Conservation (phyloP, 1,140 invertebrate species). For the Diprion similis region DNA sequence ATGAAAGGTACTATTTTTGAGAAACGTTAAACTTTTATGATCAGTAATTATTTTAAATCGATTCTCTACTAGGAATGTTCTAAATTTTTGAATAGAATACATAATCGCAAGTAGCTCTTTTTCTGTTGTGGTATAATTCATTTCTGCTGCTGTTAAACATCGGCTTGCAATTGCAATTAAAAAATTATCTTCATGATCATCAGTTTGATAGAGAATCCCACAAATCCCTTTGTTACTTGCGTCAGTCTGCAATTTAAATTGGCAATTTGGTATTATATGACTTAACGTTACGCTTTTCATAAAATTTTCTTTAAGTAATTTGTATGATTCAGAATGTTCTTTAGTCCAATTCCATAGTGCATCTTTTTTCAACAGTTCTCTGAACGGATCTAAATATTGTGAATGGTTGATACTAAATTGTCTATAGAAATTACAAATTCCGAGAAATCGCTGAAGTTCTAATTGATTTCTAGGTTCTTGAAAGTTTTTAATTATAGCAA, state of each 20-base stretch:
- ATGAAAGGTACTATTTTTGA: constrained; percentile 49
- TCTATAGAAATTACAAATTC: constrained; percentile 29
- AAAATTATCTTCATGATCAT: too few relatives aligned
- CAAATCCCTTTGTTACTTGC: too few relatives aligned
- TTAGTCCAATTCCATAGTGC: constrained; percentile 29
- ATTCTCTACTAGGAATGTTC: neutral
- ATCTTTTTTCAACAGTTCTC: constrained; percentile 24
- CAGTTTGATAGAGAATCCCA: too few relatives aligned
- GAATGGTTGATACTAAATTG: constrained; percentile 26
- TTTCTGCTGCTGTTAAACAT: too few relatives aligned
- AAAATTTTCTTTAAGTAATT: constrained; percentile 29
- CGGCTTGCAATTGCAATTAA: too few relatives aligned
- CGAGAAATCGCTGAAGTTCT: constrained; percentile 31
- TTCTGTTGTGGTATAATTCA: constrained; percentile 11
- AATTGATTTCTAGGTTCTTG: constrained; percentile 24
- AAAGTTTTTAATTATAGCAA: constrained; percentile 16
- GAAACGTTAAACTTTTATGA: constrained; percentile 47
- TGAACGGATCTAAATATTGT: constrained; percentile 23
- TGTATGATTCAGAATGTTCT: constrained; percentile 23
- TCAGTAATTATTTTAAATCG: constrained; percentile 19
- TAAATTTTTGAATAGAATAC: constrained; percentile 11
- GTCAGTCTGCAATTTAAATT: constrained; percentile 28
- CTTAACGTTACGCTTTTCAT: constrained; percentile 11
- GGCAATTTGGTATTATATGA: constrained; percentile 10
- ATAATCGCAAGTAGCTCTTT: constrained; percentile 16